phyloP scores from a whole-genome alignment of 2,888 invertebrate species.

The Balanococcus diminutus region DNA sequence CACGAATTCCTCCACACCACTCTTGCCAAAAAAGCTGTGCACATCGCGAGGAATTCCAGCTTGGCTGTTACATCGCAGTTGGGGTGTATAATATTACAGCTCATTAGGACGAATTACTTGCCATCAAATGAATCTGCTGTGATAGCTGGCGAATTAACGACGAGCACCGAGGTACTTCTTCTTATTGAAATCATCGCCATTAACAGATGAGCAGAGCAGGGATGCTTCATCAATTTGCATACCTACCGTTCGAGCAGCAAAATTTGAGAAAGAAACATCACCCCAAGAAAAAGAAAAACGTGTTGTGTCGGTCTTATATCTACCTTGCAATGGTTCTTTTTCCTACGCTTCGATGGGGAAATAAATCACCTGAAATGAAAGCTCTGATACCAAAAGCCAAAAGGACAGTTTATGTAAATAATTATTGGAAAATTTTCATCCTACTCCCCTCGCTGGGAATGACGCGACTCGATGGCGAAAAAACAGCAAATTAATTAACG shows the following conservation, averaged over 20 bases:
- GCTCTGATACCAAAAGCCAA: neutral
- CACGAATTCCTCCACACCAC: neutral
- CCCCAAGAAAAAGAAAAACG: neutral
- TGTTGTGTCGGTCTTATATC: too few species aligned
- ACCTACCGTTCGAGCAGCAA: neutral
- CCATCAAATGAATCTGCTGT: neutral
- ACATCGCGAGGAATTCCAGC: neutral
- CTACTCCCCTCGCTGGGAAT: too few species aligned
- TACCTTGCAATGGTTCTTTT: too few species aligned
- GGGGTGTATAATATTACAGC: neutral
- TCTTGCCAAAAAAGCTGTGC: neutral
- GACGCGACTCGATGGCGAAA: neutral
- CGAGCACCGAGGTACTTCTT: neutral
- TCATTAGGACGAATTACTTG: neutral
- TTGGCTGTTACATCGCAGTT: neutral
- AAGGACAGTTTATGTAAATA: slow-evolving; percentile 48
- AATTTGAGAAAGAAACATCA: neutral
- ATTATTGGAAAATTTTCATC: neutral
- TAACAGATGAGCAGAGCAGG: neutral
- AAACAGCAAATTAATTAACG: slow-evolving; percentile 52
- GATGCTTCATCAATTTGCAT: neutral
- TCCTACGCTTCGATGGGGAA: too few species aligned
- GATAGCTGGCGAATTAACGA: neutral
- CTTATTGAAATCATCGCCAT: slow-evolving; percentile 1
- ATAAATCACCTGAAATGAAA: slow-evolving; percentile 8